Base-by-base conservation (phyloP, 2,113 vertebrate genomes). In the Eulemur rufifrons region DNA sequence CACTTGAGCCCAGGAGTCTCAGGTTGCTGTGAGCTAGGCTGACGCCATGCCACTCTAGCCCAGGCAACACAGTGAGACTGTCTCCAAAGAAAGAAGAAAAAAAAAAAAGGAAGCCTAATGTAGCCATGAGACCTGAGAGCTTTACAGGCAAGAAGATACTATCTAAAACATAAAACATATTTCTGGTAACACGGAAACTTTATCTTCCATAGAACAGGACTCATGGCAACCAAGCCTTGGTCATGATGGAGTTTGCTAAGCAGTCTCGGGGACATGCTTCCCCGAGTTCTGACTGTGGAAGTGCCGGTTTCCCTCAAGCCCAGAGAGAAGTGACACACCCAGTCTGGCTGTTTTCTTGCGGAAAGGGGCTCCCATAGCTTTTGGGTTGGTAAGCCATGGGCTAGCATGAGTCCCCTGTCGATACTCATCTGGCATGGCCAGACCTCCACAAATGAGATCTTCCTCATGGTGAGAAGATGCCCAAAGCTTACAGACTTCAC, bases 351-450 rank as follows among this genome's bases (percentile, higher is more conserved):
- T 8, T 6, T 23, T 20, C n/a, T 23, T 34, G 1, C 3, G 45
- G 45, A 4, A 25, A 1, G 0, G 4, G 20, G 10, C 18, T 37
- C 13, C 56, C n/a, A 2, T 17, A 20, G 21, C 54, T 50, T 21
- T 18, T 15, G 47, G 32, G 42, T 6, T 64, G 1, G 6, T 2
- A 2, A 4, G 3, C 13, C 39, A 34, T 11, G 39, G 17, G 39
- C 14, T 3, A 20, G 17, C 56, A 3, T 0, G 2, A 14, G 32
- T 1, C 1, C 23, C 61, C 61, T 8, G 29, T 6, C 6, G 6
- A 0, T 0, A 6, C 8, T 11, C 5, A 5, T 8, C 0, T 15
- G 50, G 21, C 5, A 32, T 13, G 45, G 27, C 27, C 56, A 18
- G 34, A 52, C 42, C 52, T 21, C 66, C 4, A 9, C 0, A 12